Evolutionary conservation across 2,797 vertebrate species (phyloP).

Genomic region (Gambelia wislizenii): DNA sequence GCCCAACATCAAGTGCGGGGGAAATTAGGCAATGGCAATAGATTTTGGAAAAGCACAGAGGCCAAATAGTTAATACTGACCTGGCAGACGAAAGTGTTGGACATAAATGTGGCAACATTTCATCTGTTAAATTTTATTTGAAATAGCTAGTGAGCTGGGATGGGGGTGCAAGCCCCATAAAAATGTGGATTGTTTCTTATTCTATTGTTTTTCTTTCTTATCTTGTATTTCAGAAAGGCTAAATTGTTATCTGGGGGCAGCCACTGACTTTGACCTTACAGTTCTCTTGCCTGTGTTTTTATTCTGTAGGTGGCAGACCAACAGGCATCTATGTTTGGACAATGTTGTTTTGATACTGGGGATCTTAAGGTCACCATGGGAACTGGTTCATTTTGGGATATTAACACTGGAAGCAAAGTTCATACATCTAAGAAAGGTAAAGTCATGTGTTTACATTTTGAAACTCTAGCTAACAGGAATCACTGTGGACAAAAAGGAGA

Average conservation of each 20-base stretch:
- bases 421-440: constrained; percentile 73
- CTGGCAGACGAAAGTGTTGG: background rate
- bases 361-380: constrained; percentile 97
- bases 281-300: background rate
- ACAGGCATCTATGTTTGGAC: constrained; percentile 97
- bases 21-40: background rate
- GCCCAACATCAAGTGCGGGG: too few relatives aligned
- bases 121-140: background rate
- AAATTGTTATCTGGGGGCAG: background rate
- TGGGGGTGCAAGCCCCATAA: background rate
- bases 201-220: background rate
- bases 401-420: constrained; percentile 90
- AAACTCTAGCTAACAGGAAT: background rate
- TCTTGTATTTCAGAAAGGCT: background rate
- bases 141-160: background rate
- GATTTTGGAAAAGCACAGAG: background rate
- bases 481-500: background rate
- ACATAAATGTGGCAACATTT: background rate
- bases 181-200: background rate
- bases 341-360: constrained; percentile 93
- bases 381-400: constrained; percentile 94
- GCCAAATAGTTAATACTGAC: background rate
- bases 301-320: constrained; percentile 91
- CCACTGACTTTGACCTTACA: background rate
- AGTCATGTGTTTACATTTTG: background rate